Base-by-base conservation (phyloP, 2,888 invertebrate genomes). In the Pristionchus maxplancki region DNA sequence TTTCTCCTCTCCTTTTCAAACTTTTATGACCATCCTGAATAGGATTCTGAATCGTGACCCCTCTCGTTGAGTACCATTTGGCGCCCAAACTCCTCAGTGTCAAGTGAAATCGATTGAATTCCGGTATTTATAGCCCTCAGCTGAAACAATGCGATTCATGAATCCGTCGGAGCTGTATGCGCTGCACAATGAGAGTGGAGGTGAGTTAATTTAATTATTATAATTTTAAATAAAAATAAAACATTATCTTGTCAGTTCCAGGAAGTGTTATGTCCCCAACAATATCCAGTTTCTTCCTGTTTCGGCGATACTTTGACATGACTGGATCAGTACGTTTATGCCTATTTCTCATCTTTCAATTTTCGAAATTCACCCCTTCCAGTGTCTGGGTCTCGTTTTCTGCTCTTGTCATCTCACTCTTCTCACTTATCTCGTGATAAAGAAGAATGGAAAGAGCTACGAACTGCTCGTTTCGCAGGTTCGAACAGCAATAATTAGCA, bases 381-480 rank as follows among this genome's bases (percentile, higher is more conserved):
- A 85, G 85, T 85, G 62, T 44, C 40, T 90, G 8, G 91, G 91
- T 20, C 82, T 91, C 20, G n/a, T 89, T 24, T 84, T 91, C 58
- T 88, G 88, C 48, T 87, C 88, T 13, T 58, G 90, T 37, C 91
- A 91, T 62, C 67, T 91, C 71, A 62, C 82, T 28, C 78, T 91
- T 4, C 90, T 91, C 4, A 81, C 89, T 28, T 91, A 91, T 87
- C 89, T 91, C 48, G 88, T 89, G 17, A 88, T 87, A 37, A 87
- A 82, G 85, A 87, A 89, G 71, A 89, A 89, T 40, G 81, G 83
- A 1, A 90, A 90, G 62, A 91, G 91, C 28, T 91, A 90, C 83
- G 91, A 90, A 37, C 82, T 91, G 50, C 89, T 91, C 15, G 83
- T 91, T 15, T 82, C 86, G 17, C 90, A 90, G 85, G 90, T 89